Percentiles rank a stretch among this genome's conserved stretches.
These are phyloP conservation scores for Neomicropteryx cornuta DNA, from an alignment of 1,140 invertebrate species.

Conservation along the genomic window DNA sequence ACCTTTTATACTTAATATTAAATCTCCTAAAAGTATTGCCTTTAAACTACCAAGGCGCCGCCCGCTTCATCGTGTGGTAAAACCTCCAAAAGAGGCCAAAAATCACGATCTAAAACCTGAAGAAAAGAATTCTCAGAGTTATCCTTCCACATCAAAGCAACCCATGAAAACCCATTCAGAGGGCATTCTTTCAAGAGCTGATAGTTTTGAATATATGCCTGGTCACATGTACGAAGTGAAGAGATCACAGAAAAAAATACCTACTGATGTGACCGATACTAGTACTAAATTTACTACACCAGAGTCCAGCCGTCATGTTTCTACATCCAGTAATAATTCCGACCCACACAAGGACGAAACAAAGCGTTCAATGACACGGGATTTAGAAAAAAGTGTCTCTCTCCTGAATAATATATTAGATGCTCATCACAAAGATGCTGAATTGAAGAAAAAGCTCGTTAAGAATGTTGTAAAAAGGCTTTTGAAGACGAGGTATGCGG, in stretches of 20 bases:
- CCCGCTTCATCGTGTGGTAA: too few species aligned
- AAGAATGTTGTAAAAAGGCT: slow-evolving; percentile 32
- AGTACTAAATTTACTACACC: slow-evolving; percentile 32
- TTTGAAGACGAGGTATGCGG: slow-evolving; percentile 27
- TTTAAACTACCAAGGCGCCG: too few species aligned
- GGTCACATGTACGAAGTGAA: slow-evolving; percentile 35
- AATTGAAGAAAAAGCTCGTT: slow-evolving; percentile 28
- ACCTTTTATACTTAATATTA: too few species aligned
- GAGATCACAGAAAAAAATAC: slow-evolving; percentile 18
- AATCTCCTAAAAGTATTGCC: too few species aligned
- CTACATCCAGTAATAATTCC: slow-evolving; percentile 34
- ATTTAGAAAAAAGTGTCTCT: slow-evolving; percentile 30
- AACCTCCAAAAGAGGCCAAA: too few species aligned
- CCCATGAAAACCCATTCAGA: too few species aligned
- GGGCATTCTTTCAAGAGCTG: slow-evolving; percentile 34
- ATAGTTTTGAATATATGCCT: slow-evolving; percentile 41
- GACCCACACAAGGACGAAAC: too few species aligned
- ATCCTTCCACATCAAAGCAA: too few species aligned
- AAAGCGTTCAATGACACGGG: slow-evolving; percentile 28
- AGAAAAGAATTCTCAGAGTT: too few species aligned
- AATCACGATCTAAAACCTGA: too few species aligned
- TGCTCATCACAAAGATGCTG: slow-evolving; percentile 21
- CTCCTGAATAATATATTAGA: slow-evolving; percentile 24
- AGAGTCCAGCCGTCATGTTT: slow-evolving; percentile 27
- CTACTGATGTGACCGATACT: slow-evolving; percentile 13